Evolutionary conservation across 1,140 invertebrate species (phyloP), one percentile per base, ranked within the genome.

Genomic region (Anastrepha ludens): DNA sequence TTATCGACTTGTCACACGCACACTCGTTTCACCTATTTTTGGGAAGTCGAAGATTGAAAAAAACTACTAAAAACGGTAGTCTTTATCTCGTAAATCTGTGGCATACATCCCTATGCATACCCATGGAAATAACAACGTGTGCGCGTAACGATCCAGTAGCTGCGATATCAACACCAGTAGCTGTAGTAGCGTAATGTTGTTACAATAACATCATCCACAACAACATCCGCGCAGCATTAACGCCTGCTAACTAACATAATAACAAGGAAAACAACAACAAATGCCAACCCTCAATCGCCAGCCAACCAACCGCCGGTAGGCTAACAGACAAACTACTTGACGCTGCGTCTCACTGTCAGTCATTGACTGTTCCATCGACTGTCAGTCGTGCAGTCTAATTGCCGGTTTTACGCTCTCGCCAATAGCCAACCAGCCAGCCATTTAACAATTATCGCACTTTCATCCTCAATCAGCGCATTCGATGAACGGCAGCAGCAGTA

Each of bases 401-500:
- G 50, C 6, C 50, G 3, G 6, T 55, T 2, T 55, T 55, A 55
- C 6, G 11, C 50, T 55, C 50, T 55, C 50, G 50, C 50, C 29
- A 29, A 29, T 29, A 29, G 29, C 29, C 29, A 29, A 29, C 29
- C 70, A 74, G 70, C 6, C 44, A 15, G 5, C 13, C 44, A 81
- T 47, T 29, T 17, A 55, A n/a, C 47, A 67, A 67, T 62, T 5
- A 62, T 62, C n/a, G n/a, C 74, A 55, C 74, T 81, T 81, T 81
- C 74, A 81, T 81, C 47, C 50, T 55, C 74, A 55, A 29, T 47
- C 15, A 78, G 70, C 70, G 17, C 44, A 50, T 55, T 1, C 50
- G 50, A 55, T 55, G 11, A 55, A 55, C 29, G 29, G 29, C 41
- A 41, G 39, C 29, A 74, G 55, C 47, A 20, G 55, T 8, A 55